Conservation (phyloP, 2,888 invertebrate genomes). For the Sesamia inferens region DNA sequence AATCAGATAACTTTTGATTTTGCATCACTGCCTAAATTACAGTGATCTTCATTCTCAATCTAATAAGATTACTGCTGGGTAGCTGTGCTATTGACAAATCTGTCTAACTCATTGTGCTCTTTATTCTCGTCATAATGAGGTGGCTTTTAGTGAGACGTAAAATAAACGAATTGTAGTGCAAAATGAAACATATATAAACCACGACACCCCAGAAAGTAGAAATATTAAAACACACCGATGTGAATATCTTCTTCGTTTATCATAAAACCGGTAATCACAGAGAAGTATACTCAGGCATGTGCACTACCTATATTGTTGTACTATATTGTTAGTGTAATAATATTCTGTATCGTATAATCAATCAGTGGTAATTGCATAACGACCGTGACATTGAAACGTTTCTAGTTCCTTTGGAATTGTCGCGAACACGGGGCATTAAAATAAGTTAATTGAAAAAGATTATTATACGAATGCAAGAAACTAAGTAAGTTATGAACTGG, state of each 20-base stretch:
- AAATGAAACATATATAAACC: background rate
- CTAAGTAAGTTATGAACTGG: slow-evolving; percentile 20
- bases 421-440: background rate
- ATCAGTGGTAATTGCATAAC: slow-evolving; percentile 48
- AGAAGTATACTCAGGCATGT: background rate
- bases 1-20: background rate
- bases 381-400: slow-evolving; percentile 54
- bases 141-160: background rate
- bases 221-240: background rate
- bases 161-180: background rate
- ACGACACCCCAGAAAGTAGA: background rate
- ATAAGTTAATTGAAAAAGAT: slow-evolving; percentile 39
- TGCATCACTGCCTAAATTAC: background rate
- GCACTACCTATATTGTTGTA: slow-evolving; percentile 30
- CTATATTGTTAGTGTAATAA: slow-evolving; percentile 42
- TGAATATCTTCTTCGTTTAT: background rate
- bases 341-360: slow-evolving; percentile 48
- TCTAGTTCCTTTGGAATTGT: slow-evolving; percentile 30
- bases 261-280: slow-evolving; percentile 15
- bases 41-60: background rate
- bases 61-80: background rate
- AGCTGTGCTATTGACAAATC: background rate
- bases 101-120: background rate
- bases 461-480: slow-evolving; percentile 37
- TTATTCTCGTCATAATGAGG: background rate